Conservation (phyloP, 2,797 vertebrate genomes). For the Morus bassanus region DNA sequence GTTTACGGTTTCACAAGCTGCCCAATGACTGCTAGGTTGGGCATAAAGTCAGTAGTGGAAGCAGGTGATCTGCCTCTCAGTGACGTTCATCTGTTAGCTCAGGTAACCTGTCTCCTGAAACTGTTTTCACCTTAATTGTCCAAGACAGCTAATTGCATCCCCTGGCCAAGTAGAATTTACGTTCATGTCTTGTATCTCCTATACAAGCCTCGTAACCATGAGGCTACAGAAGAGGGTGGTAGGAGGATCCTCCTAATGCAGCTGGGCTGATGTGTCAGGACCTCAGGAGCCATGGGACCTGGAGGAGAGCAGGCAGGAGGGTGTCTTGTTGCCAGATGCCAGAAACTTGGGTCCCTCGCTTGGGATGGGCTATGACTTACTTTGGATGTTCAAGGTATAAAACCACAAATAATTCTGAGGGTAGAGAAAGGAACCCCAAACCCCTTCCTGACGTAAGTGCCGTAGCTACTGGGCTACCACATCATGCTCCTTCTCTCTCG, state of each 20-base stretch:
- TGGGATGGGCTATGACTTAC: neutral
- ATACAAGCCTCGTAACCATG: neutral
- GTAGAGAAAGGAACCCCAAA: neutral
- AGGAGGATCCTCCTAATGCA: neutral
- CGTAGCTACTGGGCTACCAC: neutral
- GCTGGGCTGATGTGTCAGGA: neutral
- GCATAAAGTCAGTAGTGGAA: neutral
- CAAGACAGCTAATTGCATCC: neutral
- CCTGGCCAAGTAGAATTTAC: neutral
- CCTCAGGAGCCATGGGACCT: neutral
- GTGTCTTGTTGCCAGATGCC: neutral
- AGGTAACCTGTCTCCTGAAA: neutral
- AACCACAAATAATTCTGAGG: neutral
- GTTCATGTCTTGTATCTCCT: neutral
- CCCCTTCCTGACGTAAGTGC: neutral
- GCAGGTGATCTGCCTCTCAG: neutral
- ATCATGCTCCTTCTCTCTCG: accelerated
- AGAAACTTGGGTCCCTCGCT: neutral
- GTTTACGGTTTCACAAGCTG: neutral
- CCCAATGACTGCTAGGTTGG: neutral
- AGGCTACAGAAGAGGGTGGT: neutral
- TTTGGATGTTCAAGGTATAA: neutral
- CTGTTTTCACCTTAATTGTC: neutral
- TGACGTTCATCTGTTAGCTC: neutral
- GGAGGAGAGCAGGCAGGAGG: neutral